Evolutionary conservation across 2,797 vertebrate genomes (phyloP).

Genomic region (Tenualosa thibaudeaui): DNA sequence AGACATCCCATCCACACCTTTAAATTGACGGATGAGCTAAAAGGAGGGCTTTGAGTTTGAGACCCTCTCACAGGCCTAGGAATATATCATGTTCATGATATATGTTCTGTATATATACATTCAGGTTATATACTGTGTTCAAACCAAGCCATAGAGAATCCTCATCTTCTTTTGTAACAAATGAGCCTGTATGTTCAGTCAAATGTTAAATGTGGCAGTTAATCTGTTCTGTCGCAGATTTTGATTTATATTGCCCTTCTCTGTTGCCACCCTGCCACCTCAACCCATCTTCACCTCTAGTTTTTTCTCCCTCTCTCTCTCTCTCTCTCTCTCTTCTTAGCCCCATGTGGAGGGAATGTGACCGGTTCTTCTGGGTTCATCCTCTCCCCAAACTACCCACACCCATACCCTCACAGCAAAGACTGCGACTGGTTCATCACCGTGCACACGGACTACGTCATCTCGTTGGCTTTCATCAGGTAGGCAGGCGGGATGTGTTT

Average conservation of each 20-base stretch:
- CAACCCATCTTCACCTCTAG: slow-evolving; percentile 75
- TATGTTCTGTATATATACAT: too few species aligned
- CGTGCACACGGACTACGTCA: slow-evolving; percentile 94
- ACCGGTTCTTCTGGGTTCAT: slow-evolving; percentile 96
- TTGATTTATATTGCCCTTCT: slow-evolving; percentile 60
- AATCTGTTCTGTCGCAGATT: neutral
- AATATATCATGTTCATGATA: slow-evolving; percentile 50
- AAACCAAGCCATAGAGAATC: neutral
- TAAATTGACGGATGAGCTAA: neutral
- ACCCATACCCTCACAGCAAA: slow-evolving; percentile 97
- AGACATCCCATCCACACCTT: slow-evolving; percentile 3
- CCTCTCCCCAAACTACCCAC: slow-evolving; percentile 96
- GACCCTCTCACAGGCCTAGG: slow-evolving; percentile 87
- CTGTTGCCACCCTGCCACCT: slow-evolving; percentile 93
- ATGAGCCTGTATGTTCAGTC: slow-evolving; percentile 8
- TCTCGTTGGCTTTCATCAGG: slow-evolving; percentile 97
- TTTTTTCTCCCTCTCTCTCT: slow-evolving; percentile 73
- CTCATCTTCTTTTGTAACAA: neutral
- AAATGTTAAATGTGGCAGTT: neutral
- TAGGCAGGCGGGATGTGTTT: slow-evolving; percentile 59
- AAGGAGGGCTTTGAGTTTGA: neutral
- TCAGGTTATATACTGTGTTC: too few species aligned
- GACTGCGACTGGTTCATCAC: slow-evolving; percentile 97
- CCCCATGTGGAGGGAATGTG: slow-evolving; percentile 97
- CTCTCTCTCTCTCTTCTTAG: slow-evolving; percentile 92